Evolutionary conservation across 2,113 vertebrate species (phyloP).

Genomic region (Erythrocercus mccallii): DNA sequence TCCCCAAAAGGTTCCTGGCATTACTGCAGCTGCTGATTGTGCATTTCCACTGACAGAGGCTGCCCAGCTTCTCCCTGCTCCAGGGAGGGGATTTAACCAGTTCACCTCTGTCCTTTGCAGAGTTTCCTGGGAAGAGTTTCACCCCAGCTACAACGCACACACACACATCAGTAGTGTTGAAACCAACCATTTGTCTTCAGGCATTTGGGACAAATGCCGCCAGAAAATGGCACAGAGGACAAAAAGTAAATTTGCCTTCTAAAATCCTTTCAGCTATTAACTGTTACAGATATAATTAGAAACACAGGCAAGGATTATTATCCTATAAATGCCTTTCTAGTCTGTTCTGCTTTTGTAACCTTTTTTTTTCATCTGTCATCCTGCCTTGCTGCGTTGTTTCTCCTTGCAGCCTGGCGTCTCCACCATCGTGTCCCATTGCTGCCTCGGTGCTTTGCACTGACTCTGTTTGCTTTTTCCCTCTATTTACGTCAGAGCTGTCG

Average conservation of each 20-base stretch:
- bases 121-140: background rate
- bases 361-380: background rate
- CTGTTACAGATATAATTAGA: slow-evolving; percentile 55
- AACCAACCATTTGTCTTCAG: background rate
- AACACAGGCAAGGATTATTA: slow-evolving; percentile 36
- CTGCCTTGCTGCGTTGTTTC: slow-evolving; percentile 1
- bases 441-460: background rate
- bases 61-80: background rate
- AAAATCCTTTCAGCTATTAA: slow-evolving; percentile 36
- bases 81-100: background rate
- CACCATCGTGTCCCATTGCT: background rate
- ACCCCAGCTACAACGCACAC: background rate
- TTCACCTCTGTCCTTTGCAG: background rate
- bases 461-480: slow-evolving; percentile 24
- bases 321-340: slow-evolving; percentile 34
- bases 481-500: slow-evolving; percentile 9
- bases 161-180: accelerated
- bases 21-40: background rate
- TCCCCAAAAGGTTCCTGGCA: background rate
- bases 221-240: slow-evolving; percentile 27
- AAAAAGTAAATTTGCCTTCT: slow-evolving; percentile 11
- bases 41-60: background rate
- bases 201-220: background rate
- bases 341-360: slow-evolving; percentile 49
- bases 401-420: slow-evolving; percentile 17